Evolutionary conservation across 2,888 invertebrate species (phyloP).

Genomic region (Zeuzera pyrina): DNA sequence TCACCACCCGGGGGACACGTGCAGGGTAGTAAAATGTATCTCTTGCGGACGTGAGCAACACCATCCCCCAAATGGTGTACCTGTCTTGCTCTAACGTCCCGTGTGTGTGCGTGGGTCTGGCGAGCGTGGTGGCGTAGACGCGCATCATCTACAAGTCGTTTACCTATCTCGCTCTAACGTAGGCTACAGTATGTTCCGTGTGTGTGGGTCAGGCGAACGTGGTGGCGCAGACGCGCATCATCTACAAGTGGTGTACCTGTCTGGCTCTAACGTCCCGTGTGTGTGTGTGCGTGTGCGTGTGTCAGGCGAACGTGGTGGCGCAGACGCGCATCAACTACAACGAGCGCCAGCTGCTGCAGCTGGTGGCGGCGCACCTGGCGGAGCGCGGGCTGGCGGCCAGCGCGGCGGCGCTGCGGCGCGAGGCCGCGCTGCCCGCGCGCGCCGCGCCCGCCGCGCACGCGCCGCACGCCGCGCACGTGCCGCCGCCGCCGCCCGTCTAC

Average conservation of each 20-base stretch:
- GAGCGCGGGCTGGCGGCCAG: constrained; percentile 82
- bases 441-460: constrained; percentile 56
- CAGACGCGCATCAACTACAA: constrained; percentile 97
- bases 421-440: constrained; percentile 78
- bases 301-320: constrained; percentile 92
- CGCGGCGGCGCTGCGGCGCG: constrained; percentile 81
- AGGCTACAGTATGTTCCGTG: too few relatives aligned
- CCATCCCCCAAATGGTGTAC: too few relatives aligned
- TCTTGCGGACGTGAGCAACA: too few relatives aligned
- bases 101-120: background rate
- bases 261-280: too few relatives aligned
- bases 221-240: too few relatives aligned
- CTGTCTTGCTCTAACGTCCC: too few relatives aligned
- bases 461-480: too few relatives aligned
- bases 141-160: too few relatives aligned
- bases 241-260: too few relatives aligned
- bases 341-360: constrained; percentile 91
- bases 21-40: too few relatives aligned
- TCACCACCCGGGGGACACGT: too few relatives aligned
- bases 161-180: too few relatives aligned
- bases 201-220: background rate
- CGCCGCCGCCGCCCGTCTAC: constrained; percentile 67
- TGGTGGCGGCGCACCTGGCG: constrained; percentile 91
- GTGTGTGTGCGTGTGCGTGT: constrained; percentile 7
- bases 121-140: constrained; percentile 3